A percentile compares a stretch with the other conserved stretches of the same genome.
Conservation (phyloP, 2,113 vertebrate species). For the Spea bombifrons region DNA sequence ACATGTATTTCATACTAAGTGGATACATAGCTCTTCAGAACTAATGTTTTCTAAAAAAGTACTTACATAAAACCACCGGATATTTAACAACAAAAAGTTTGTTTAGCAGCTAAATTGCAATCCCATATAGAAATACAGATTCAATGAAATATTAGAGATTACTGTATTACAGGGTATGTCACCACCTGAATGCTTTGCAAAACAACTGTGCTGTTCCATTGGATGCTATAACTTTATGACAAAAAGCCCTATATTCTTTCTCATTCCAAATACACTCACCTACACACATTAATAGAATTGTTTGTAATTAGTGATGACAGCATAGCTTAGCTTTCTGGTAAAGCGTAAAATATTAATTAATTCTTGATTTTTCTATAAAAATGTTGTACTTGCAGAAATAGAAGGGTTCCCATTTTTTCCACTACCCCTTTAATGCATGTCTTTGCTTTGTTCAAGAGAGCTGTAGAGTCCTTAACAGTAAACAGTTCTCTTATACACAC, state of each 20-base stretch:
- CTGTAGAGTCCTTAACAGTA: not conserved
- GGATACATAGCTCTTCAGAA: too few species aligned
- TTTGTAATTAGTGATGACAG: not conserved
- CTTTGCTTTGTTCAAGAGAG: not conserved
- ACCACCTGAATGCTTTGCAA: too few species aligned
- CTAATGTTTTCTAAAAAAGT: too few species aligned
- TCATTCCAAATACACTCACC: not conserved
- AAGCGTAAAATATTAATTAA: not conserved
- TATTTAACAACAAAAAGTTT: too few species aligned
- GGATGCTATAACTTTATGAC: not conserved
- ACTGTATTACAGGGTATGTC: too few species aligned
- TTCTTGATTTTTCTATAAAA: not conserved
- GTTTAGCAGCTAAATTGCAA: too few species aligned
- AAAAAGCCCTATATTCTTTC: not conserved
- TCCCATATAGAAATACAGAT: too few species aligned
- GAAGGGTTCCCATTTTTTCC: not conserved
- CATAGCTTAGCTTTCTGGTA: not conserved
- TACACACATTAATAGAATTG: not conserved
- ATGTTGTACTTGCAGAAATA: not conserved
- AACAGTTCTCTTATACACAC: not conserved
- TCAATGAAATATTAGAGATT: too few species aligned
- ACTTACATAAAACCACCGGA: too few species aligned
- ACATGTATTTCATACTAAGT: too few species aligned
- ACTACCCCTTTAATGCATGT: not conserved
- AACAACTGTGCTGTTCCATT: not conserved